Conservation (phyloP, 2,113 vertebrate genomes). For the Hyperopisus bebe region DNA sequence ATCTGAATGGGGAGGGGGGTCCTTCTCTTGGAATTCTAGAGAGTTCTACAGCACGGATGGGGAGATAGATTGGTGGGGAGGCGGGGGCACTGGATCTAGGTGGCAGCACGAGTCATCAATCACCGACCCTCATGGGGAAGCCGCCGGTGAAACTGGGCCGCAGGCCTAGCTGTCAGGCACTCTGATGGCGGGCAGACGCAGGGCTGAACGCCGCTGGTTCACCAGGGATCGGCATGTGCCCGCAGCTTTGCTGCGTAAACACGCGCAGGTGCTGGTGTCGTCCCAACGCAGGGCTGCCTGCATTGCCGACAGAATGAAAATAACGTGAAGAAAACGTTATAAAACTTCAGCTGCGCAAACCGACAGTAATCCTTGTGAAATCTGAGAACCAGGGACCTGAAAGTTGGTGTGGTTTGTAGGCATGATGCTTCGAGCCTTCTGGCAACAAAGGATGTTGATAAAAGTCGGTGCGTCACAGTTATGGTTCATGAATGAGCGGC, state of each 20-base stretch:
- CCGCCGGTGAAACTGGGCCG: conserved; percentile 66
- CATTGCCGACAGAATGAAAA: not conserved
- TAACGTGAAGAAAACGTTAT: not conserved
- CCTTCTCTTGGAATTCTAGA: conserved; percentile 6
- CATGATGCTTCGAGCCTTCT: not conserved
- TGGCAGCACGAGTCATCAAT: conserved; percentile 69
- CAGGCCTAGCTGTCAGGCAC: conserved; percentile 70
- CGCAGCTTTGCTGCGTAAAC: conserved; percentile 62
- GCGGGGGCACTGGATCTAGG: conserved; percentile 63
- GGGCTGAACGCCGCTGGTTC: conserved; percentile 44
- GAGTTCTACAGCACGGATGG: not conserved
- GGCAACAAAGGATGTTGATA: not conserved
- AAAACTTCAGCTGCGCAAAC: not conserved
- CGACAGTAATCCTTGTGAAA: not conserved
- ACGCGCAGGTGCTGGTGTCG: conserved; percentile 51
- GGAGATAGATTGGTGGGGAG: conserved; percentile 9
- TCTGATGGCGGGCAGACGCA: conserved; percentile 48
- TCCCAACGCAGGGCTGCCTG: conserved; percentile 21
- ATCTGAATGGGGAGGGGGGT: not conserved
- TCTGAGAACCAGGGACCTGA: not conserved
- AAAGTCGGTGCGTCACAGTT: not conserved
- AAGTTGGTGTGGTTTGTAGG: not conserved
- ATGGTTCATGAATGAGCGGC: not conserved
- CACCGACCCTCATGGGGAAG: conserved; percentile 65
- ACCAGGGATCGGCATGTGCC: conserved; percentile 54